Evolutionary conservation across 2,888 invertebrate genomes (phyloP), one percentile per base, ranked within the genome.

Genomic region (Perizoma flavofasciatum): DNA sequence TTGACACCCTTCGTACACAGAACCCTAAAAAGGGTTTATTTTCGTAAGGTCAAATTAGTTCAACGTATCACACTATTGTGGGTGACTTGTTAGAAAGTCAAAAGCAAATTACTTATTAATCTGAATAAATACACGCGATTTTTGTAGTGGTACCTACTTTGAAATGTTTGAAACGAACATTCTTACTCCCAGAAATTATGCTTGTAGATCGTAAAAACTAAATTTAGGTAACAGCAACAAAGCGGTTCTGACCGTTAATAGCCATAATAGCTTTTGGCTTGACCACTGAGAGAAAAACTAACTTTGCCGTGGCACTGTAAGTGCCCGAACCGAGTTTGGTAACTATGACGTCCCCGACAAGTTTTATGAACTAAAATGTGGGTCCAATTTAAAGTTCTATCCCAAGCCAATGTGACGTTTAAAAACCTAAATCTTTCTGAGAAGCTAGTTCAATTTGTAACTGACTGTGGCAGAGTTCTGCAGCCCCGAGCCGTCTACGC

Each of bases 371-470:
- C 67, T 67, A 61, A 76, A 75, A 75, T 73, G 68, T 72, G 68
- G 66, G 65, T 71, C 76, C 80, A 80, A 81, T 81, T 79, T 80
- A 82, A 82, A 83, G 77, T 82, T 82, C 52, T 67, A 68, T 75
- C 72, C 74, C 70, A 61, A 77, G 69, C 71, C 70, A 66, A 77
- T 77, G 74, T 77, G 75, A 79, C 73, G 72, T 80, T 83, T 78
- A 77, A 83, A 84, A 82, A 81, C 78, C 82, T 79, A 81, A 83
- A 85, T 84, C 80, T 81, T 81, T 73, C 73, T 76, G 75, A 84
- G 79, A 70, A 82, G 81, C 80, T 76, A 77, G 83, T 86, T 85
- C 88, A 87, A 88, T 87, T 89, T 87, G 86, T 86, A 82, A 82
- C 85, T 81, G 82, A 82, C 81, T 83, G 77, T 73, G 70, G 75